Percentiles rank a stretch among this genome's conserved stretches.
phyloP scores from a whole-genome alignment of 2,888 invertebrate species.

The Metallyticus violacea region DNA sequence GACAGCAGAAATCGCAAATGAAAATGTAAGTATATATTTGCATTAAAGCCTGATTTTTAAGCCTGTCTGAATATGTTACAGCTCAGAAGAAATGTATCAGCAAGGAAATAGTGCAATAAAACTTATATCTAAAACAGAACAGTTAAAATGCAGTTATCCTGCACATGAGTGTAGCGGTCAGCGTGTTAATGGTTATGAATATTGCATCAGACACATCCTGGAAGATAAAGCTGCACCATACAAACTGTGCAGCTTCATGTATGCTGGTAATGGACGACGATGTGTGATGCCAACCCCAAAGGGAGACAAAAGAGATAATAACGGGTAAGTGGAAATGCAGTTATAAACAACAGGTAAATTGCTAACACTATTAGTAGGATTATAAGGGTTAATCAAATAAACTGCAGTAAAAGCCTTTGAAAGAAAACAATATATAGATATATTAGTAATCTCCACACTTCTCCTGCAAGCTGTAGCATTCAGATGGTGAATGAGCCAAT shows the following conservation, averaged over 20 bases:
- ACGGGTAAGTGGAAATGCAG: neutral
- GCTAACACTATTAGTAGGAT: neutral
- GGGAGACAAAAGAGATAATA: slow-evolving; percentile 55
- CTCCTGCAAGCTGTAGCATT: too few species aligned
- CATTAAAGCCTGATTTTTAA: neutral
- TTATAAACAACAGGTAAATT: too few species aligned
- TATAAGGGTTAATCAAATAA: too few species aligned
- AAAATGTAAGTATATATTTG: too few species aligned
- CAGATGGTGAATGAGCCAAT: too few species aligned
- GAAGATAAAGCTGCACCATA: slow-evolving; percentile 81
- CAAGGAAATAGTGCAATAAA: neutral
- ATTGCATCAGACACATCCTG: slow-evolving; percentile 80
- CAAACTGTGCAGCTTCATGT: slow-evolving; percentile 72
- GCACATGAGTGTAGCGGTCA: slow-evolving; percentile 65
- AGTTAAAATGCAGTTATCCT: slow-evolving; percentile 4
- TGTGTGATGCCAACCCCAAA: slow-evolving; percentile 79
- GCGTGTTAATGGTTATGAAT: slow-evolving; percentile 68
- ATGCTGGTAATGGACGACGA: slow-evolving; percentile 64
- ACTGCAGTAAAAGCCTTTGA: too few species aligned
- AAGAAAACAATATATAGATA: too few species aligned
- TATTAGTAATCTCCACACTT: too few species aligned
- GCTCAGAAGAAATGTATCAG: neutral
- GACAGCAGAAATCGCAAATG: too few species aligned
- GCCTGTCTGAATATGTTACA: neutral
- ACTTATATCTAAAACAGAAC: neutral